Evolutionary conservation across 2,888 invertebrate species (phyloP).

Genomic region (Eueremaeus valkanovi): DNA sequence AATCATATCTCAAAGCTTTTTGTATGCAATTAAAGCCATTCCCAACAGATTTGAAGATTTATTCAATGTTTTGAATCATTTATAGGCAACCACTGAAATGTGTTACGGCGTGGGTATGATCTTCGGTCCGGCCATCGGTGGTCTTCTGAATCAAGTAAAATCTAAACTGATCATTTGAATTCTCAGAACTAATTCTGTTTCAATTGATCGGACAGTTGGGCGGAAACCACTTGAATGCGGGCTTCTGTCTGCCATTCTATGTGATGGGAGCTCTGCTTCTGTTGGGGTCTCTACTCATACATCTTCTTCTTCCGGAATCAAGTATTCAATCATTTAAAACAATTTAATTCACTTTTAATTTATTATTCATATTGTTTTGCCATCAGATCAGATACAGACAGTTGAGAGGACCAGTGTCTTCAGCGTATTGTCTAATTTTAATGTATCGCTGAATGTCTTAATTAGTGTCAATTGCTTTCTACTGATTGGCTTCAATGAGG

Average conservation of each 20-base stretch:
- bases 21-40: background rate
- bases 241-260: conserved; percentile 27
- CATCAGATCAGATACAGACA: background rate
- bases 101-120: conserved; percentile 28
- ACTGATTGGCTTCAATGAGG: conserved; percentile 35
- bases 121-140: conserved; percentile 32
- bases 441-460: conserved; percentile 10
- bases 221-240: background rate
- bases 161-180: background rate
- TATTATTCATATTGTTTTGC: too few species aligned
- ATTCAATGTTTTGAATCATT: background rate
- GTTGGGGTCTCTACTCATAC: background rate
- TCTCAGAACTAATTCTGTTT: background rate
- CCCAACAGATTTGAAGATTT: background rate
- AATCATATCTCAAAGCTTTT: conserved; percentile 3
- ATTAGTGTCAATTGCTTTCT: conserved; percentile 22
- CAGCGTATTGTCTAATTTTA: conserved; percentile 15
- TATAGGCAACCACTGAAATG: conserved; percentile 28
- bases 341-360: too few species aligned
- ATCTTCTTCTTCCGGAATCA: background rate
- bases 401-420: conserved; percentile 23
- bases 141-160: conserved; percentile 23
- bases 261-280: conserved; percentile 19
- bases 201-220: background rate
- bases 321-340: background rate